Conservation (phyloP, 2,113 vertebrate genomes). For the Gobio gobio region DNA sequence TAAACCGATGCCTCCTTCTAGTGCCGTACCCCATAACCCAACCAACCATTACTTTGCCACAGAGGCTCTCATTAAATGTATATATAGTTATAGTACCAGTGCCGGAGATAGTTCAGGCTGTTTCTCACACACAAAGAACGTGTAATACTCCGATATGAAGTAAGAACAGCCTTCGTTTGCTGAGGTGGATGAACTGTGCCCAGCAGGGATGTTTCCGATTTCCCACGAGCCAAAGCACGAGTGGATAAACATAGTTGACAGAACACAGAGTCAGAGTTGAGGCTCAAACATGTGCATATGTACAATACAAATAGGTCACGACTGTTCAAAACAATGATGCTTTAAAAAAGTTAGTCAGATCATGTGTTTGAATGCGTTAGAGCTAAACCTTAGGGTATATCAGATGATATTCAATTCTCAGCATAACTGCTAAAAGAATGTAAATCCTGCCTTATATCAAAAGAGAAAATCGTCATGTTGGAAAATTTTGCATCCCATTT, state of each 20-base stretch:
- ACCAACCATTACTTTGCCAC: slow-evolving; percentile 76
- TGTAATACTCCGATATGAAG: slow-evolving; percentile 39
- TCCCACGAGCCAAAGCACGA: slow-evolving; percentile 63
- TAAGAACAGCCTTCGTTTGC: slow-evolving; percentile 54
- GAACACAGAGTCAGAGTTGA: slow-evolving; percentile 1
- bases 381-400: not conserved
- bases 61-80: slow-evolving; percentile 83
- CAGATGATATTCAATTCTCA: not conserved
- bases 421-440: not conserved
- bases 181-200: slow-evolving; percentile 49
- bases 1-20: slow-evolving; percentile 72
- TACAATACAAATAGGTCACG: not conserved
- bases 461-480: not conserved
- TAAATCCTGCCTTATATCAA: not conserved
- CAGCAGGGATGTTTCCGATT: slow-evolving; percentile 43
- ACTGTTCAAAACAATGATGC: not conserved
- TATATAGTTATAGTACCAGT: slow-evolving; percentile 78
- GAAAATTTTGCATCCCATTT: not conserved
- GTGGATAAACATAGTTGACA: slow-evolving; percentile 57
- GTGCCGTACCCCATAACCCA: slow-evolving; percentile 67
- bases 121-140: slow-evolving; percentile 70
- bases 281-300: not conserved
- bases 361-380: no score
- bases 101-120: slow-evolving; percentile 60
- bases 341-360: not conserved